phyloP scores from a whole-genome alignment of 2,888 invertebrate species.

The Eupithecia dodoneata region DNA sequence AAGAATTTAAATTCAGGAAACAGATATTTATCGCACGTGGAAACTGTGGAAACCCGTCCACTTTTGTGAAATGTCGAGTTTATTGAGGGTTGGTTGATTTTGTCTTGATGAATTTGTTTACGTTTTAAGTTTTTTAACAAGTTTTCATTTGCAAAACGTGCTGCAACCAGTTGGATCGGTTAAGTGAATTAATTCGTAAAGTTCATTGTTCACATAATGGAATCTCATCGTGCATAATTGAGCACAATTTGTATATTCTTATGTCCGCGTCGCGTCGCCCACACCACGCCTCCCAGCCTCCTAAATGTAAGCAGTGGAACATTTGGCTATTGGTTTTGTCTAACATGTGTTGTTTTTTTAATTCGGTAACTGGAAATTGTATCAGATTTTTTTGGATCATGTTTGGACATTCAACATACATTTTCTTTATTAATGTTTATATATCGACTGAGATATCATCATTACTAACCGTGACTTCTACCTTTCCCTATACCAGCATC shows the following conservation, averaged over 20 bases:
- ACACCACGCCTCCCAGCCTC: constrained; percentile 58
- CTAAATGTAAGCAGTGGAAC: constrained; percentile 15
- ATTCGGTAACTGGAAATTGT: neutral
- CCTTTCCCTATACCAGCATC: neutral
- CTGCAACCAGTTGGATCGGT: neutral
- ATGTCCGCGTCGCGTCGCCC: constrained; percentile 56
- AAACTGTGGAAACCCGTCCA: constrained; percentile 10
- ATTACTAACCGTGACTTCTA: neutral
- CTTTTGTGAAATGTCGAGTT: neutral
- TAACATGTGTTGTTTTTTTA: neutral
- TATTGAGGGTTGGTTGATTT: neutral
- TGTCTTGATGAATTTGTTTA: constrained; percentile 3
- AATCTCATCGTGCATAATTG: constrained; percentile 55
- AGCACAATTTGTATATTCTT: constrained; percentile 53
- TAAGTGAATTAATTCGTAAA: constrained; percentile 46
- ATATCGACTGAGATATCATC: neutral
- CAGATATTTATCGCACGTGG: constrained; percentile 11
- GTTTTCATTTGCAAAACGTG: constrained; percentile 5
- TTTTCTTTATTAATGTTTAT: neutral
- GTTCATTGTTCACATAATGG: constrained; percentile 61
- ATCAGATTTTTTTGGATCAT: neutral
- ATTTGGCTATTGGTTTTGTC: neutral
- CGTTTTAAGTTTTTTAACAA: neutral
- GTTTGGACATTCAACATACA: neutral
- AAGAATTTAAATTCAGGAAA: constrained; percentile 15